These are phyloP conservation scores for Ectobius pallidus DNA, from an alignment of 2,888 invertebrate genomes.

Conservation along the genomic window DNA sequence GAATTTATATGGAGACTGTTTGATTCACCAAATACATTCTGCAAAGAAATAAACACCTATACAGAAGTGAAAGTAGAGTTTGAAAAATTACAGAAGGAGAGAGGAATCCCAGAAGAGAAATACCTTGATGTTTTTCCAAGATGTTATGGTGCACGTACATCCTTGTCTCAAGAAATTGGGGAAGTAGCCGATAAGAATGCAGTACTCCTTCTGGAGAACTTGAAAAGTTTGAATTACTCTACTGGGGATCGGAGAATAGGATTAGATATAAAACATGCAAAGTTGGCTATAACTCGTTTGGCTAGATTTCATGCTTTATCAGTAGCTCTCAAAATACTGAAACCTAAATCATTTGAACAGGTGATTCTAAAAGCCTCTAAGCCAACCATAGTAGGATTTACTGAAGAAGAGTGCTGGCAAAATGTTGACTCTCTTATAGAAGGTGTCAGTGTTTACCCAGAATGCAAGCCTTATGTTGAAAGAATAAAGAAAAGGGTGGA, in stretches of 20 bases:
- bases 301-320: conserved; percentile 66
- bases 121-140: conserved; percentile 59
- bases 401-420: background rate
- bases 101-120: conserved; percentile 54
- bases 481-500: background rate
- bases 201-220: conserved; percentile 63
- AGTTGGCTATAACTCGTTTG: conserved; percentile 57
- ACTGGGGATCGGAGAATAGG: conserved; percentile 59
- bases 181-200: conserved; percentile 55
- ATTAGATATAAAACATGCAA: conserved; percentile 59
- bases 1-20: conserved; percentile 60
- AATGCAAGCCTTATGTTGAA: background rate
- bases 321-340: conserved; percentile 60
- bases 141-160: conserved; percentile 62
- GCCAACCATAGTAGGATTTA: background rate
- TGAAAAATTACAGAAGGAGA: conserved; percentile 57
- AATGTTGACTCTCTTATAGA: background rate
- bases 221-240: conserved; percentile 59
- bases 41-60: conserved; percentile 64
- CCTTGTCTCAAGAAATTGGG: background rate
- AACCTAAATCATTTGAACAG: conserved; percentile 55
- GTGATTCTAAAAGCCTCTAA: conserved; percentile 31
- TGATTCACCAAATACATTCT: conserved; percentile 61
- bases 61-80: conserved; percentile 58
- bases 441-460: background rate